Evolutionary conservation across 53 echinoderm and acorn worm genomes (phyloP).

Genomic region (Stichopus horrens): DNA sequence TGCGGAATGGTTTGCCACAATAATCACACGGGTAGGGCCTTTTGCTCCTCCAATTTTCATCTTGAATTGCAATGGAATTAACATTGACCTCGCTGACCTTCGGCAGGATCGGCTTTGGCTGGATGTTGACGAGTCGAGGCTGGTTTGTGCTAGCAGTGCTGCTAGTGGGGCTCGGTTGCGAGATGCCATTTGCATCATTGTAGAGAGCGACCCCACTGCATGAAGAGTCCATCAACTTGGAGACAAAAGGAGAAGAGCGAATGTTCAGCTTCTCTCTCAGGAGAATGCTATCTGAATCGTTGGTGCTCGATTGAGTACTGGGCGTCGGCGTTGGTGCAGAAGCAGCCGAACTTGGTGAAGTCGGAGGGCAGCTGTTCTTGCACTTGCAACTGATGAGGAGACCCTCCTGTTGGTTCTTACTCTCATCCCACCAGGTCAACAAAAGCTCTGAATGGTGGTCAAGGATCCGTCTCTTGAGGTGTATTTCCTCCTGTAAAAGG

Average conservation of each 20-base stretch:
- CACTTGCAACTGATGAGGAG: constrained; percentile 42
- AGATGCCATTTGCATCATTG: constrained; percentile 33
- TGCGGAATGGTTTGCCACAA: constrained; percentile 48
- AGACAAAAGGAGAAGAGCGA: constrained; percentile 27
- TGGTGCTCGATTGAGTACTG: neutral
- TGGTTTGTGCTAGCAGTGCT: neutral
- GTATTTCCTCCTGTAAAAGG: constrained; percentile 43
- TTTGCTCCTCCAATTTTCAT: constrained; percentile 34
- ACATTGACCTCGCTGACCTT: neutral
- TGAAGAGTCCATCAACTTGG: constrained; percentile 39
- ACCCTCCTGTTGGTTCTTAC: constrained; percentile 40
- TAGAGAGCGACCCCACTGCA: constrained; percentile 48
- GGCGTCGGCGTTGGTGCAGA: neutral
- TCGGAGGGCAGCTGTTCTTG: constrained; percentile 27
- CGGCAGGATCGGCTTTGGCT: neutral
- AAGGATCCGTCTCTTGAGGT: constrained; percentile 35
- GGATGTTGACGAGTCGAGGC: neutral
- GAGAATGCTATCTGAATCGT: constrained; percentile 16
- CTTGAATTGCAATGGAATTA: neutral
- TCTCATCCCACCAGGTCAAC: constrained; percentile 53
- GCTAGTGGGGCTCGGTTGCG: neutral
- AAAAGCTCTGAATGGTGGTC: constrained; percentile 41
- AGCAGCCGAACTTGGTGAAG: neutral
- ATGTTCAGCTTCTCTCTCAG: constrained; percentile 36
- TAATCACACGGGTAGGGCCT: constrained; percentile 46